These are phyloP conservation scores for Pseudanteris insignis DNA, from an alignment of 2,888 invertebrate species.

Conservation along the genomic window DNA sequence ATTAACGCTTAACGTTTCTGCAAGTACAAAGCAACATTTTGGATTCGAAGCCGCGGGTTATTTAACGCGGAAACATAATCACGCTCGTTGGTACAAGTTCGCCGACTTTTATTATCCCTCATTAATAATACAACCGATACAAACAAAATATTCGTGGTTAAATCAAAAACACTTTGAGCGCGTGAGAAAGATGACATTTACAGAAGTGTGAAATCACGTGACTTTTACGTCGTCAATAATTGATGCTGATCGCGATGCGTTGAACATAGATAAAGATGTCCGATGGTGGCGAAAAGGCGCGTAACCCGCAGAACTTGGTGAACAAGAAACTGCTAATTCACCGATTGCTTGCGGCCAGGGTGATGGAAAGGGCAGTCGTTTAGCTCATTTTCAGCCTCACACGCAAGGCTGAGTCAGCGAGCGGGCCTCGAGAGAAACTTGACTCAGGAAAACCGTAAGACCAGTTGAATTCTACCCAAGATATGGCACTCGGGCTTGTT, in stretches of 20 bases:
- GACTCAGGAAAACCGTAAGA: conserved; percentile 37
- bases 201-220: too few relatives aligned
- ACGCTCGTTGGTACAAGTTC: too few relatives aligned
- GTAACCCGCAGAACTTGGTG: conserved; percentile 32
- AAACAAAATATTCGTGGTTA: too few relatives aligned
- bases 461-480: conserved; percentile 40
- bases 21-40: conserved; percentile 37
- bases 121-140: too few relatives aligned
- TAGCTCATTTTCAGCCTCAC: conserved; percentile 43
- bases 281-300: conserved; percentile 14
- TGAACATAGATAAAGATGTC: conserved; percentile 19
- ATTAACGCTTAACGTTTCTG: conserved; percentile 50
- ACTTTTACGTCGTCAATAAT: too few relatives aligned
- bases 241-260: conserved; percentile 10
- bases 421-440: conserved; percentile 39
- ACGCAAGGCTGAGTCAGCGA: conserved; percentile 44
- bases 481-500: conserved; percentile 42
- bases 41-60: conserved; percentile 1
- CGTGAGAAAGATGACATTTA: too few relatives aligned
- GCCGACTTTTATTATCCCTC: too few relatives aligned
- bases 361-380: conserved; percentile 41
- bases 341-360: conserved; percentile 49
- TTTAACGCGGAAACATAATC: not conserved
- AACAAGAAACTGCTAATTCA: conserved; percentile 54
- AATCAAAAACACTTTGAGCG: too few relatives aligned